phyloP scores from a whole-genome alignment of 2,888 invertebrate genomes.

The Ormyrus rosae region DNA sequence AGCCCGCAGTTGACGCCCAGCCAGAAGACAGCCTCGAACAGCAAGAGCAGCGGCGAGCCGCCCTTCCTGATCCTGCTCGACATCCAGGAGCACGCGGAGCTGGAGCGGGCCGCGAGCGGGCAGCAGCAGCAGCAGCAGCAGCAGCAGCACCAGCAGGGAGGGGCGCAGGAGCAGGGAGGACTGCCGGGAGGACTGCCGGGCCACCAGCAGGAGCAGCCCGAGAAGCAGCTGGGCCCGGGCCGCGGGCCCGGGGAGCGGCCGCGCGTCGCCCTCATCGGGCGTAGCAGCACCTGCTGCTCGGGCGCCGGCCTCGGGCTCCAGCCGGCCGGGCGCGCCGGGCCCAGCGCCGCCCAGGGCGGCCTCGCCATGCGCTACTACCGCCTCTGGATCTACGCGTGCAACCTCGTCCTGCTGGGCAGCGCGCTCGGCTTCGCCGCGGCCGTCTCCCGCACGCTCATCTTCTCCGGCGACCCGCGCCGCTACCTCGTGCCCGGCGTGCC shows the following conservation, averaged over 20 bases:
- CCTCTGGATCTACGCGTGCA: conserved; percentile 95
- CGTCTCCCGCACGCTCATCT: conserved; percentile 82
- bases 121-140: conserved; percentile 52
- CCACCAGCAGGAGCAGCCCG: too few relatives aligned
- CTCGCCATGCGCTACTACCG: conserved; percentile 88
- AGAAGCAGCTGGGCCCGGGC: background rate
- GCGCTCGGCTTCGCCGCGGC: conserved; percentile 88
- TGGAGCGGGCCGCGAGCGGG: conserved; percentile 60
- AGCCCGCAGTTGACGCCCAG: conserved; percentile 74
- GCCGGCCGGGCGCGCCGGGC: conserved; percentile 69
- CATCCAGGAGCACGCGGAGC: conserved; percentile 63
- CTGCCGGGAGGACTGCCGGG: too few relatives aligned
- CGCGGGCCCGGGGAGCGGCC: conserved; percentile 50
- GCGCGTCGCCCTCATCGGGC: conserved; percentile 64
- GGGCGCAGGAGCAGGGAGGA: background rate
- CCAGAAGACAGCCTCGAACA: conserved; percentile 70
- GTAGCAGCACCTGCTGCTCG: conserved; percentile 50
- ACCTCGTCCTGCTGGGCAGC: conserved; percentile 89
- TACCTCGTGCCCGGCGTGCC: conserved; percentile 84
- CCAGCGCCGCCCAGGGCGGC: conserved; percentile 67
- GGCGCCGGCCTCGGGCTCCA: conserved; percentile 64
- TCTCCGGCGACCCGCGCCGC: conserved; percentile 82
- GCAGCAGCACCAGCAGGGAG: conserved; percentile 47
- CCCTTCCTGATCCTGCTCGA: conserved; percentile 71
- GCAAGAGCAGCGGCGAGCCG: conserved; percentile 66